These are phyloP conservation scores for Baccha elongata DNA, from an alignment of 2,888 invertebrate species.

Conservation along the genomic window DNA sequence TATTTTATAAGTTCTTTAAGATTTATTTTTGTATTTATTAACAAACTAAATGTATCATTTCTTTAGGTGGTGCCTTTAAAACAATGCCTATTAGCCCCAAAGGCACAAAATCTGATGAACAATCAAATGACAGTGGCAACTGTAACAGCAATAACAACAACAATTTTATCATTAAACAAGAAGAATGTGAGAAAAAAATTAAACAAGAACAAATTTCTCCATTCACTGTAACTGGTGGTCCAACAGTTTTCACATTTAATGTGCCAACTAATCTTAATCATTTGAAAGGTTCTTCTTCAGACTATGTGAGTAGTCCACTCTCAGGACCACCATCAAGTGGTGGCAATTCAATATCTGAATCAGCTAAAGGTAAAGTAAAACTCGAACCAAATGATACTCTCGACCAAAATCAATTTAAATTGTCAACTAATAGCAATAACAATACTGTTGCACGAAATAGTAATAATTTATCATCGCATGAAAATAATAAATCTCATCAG, in stretches of 20 bases:
- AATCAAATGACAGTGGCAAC: conserved; percentile 50
- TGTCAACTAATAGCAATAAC: conserved; percentile 55
- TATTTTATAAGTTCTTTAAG: too few relatives aligned
- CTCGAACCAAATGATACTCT: conserved; percentile 40
- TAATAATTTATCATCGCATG: conserved; percentile 66
- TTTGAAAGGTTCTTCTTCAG: conserved; percentile 40
- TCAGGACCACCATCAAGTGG: conserved; percentile 28
- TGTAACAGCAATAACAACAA: conserved; percentile 35
- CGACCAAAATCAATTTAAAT: conserved; percentile 52
- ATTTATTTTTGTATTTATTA: too few relatives aligned
- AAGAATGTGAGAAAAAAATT: conserved; percentile 78
- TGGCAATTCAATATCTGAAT: conserved; percentile 38
- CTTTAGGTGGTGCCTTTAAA: conserved; percentile 95
- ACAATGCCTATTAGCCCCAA: conserved; percentile 88
- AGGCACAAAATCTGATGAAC: conserved; percentile 80
- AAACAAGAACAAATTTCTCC: conserved; percentile 82
- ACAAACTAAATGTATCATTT: too few relatives aligned
- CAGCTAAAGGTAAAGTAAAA: conserved; percentile 68
- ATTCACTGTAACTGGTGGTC: conserved; percentile 77
- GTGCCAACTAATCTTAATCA: conserved; percentile 78
- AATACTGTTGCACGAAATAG: conserved; percentile 63
- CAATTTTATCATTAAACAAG: conserved; percentile 61
- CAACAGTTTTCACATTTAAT: conserved; percentile 81
- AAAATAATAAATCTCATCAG: conserved; percentile 76
- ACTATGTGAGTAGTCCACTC: conserved; percentile 48